Evolutionary conservation across 2,113 vertebrate genomes (phyloP).

Genomic region (Noturus placidus): DNA sequence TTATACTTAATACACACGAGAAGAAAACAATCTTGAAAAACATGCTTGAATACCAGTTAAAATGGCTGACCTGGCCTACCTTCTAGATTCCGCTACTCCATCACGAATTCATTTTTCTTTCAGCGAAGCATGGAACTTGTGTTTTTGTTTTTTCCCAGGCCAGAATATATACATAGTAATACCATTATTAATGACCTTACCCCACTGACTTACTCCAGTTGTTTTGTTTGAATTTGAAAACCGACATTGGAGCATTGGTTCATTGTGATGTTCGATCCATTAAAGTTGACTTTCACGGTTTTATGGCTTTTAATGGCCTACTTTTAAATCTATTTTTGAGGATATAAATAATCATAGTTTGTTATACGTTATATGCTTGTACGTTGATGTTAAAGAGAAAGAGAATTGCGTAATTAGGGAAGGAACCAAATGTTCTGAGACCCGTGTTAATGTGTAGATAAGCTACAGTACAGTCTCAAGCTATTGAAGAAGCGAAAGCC

Average conservation of each 20-base stretch:
- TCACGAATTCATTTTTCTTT: conserved; percentile 1
- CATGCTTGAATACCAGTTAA: conserved; percentile 16
- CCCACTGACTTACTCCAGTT: conserved; percentile 22
- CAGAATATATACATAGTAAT: conserved; percentile 29
- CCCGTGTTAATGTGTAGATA: background rate
- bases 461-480: background rate
- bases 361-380: background rate
- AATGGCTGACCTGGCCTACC: conserved; percentile 22
- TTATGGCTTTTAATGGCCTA: background rate
- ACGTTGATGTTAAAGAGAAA: background rate
- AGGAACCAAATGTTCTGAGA: background rate
- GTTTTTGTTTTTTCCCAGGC: background rate
- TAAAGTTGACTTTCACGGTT: conserved; percentile 47
- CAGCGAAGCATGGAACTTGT: conserved; percentile 29
- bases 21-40: conserved; percentile 9
- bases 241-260: conserved; percentile 16
- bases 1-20: conserved; percentile 50
- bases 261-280: conserved; percentile 45
- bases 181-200: conserved; percentile 32
- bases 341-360: background rate
- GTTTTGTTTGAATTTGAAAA: conserved; percentile 33
- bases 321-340: background rate
- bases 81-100: conserved; percentile 4
- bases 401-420: background rate
- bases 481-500: background rate